phyloP scores from a whole-genome alignment of 2,888 invertebrate species.

The Ecliptopera silaceata region DNA sequence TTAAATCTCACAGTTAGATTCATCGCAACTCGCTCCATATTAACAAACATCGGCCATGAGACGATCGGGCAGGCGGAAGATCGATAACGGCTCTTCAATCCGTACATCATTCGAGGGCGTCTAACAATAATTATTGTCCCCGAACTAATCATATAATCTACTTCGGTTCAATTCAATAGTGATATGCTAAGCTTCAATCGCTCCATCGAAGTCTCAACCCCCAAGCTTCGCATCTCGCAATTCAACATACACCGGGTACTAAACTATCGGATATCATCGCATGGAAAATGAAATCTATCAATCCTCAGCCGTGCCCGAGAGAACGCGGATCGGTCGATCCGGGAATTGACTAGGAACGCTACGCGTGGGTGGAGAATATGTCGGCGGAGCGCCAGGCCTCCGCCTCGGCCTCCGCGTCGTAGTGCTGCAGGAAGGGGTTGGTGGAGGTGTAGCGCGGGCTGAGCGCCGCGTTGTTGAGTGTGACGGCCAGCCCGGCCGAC shows the following conservation, averaged over 20 bases:
- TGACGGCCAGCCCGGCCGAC: constrained; percentile 85
- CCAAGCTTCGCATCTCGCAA: not conserved
- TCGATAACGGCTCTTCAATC: constrained; percentile 24
- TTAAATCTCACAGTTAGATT: constrained; percentile 80
- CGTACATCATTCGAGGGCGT: constrained; percentile 1
- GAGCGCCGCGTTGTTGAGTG: constrained; percentile 72
- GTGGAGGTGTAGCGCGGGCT: constrained; percentile 77
- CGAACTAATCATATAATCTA: not conserved
- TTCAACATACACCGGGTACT: not conserved
- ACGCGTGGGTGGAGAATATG: constrained; percentile 79
- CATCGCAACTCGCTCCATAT: constrained; percentile 79
- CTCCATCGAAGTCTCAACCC: not conserved
- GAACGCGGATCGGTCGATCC: constrained; percentile 80
- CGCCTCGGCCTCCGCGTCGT: constrained; percentile 77
- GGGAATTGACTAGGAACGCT: constrained; percentile 81
- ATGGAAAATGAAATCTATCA: too few relatives aligned
- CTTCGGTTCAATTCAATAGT: not conserved
- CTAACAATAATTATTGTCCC: not conserved
- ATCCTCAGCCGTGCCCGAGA: constrained; percentile 56
- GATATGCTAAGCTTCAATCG: constrained; percentile 2
- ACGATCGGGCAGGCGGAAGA: constrained; percentile 13
- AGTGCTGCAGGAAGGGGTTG: constrained; percentile 84
- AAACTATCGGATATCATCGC: too few relatives aligned
- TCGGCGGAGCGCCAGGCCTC: constrained; percentile 77
- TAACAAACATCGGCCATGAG: constrained; percentile 64